A percentile compares a stretch with the other conserved stretches of the same genome.
phyloP scores from a whole-genome alignment of 2,797 vertebrate genomes.

The Sciurus vulgaris region DNA sequence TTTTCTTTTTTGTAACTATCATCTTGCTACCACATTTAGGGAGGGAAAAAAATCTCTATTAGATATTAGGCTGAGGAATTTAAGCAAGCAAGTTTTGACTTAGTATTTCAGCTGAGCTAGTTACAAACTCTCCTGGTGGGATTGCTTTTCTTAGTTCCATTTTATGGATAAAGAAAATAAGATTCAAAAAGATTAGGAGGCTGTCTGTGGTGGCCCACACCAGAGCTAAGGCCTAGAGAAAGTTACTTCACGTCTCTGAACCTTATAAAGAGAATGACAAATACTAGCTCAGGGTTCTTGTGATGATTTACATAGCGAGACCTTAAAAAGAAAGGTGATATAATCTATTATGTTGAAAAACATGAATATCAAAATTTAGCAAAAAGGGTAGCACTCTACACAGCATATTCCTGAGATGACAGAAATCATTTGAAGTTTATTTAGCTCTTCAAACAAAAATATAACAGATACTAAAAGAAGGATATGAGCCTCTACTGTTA shows the following conservation, averaged over 20 bases:
- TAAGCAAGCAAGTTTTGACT: not conserved
- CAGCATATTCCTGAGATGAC: not conserved
- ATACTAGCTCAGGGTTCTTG: not conserved
- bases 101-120: not conserved
- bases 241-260: not conserved
- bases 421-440: constrained; percentile 5
- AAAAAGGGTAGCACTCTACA: not conserved
- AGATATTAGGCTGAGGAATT: not conserved
- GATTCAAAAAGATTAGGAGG: not conserved
- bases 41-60: not conserved
- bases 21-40: constrained; percentile 9
- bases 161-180: constrained; percentile 1
- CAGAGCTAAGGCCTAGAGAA: not conserved
- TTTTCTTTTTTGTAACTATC: constrained; percentile 26
- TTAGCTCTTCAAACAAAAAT: constrained; percentile 42
- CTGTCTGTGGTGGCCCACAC: not conserved
- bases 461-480: not conserved
- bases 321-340: not conserved
- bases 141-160: not conserved
- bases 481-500: not conserved
- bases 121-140: not conserved
- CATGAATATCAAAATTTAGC: not conserved
- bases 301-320: not conserved
- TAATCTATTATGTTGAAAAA: constrained; percentile 22
- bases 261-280: not conserved